phyloP scores from a whole-genome alignment of 2,113 vertebrate genomes.

The Nipponia nippon region DNA sequence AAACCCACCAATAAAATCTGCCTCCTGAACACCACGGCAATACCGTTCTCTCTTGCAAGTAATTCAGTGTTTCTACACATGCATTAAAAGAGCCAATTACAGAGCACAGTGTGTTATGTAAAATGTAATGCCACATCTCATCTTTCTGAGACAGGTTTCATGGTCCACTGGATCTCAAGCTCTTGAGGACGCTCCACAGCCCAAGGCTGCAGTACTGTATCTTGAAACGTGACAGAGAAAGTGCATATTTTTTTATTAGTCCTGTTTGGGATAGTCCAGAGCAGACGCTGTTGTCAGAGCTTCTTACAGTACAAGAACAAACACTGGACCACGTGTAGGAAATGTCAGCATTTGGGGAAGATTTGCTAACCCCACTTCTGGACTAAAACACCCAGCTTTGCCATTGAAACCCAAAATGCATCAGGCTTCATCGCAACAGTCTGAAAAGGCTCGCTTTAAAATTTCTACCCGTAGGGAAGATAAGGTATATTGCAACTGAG shows the following conservation, averaged over 20 bases:
- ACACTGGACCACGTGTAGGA: not conserved
- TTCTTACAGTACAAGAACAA: not conserved
- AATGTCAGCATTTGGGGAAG: not conserved
- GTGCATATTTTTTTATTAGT: not conserved
- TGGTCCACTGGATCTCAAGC: conserved; percentile 2
- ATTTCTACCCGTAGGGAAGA: not conserved
- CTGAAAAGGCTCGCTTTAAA: not conserved
- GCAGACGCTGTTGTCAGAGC: not conserved
- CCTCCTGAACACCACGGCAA: not conserved
- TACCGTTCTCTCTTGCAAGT: not conserved
- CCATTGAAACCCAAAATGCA: not conserved
- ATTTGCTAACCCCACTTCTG: not conserved
- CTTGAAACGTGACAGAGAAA: not conserved
- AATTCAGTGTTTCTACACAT: not conserved
- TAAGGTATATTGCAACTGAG: not conserved
- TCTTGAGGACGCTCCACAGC: not conserved
- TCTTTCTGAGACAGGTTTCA: conserved; percentile 13
- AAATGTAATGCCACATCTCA: not conserved
- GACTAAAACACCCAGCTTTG: not conserved
- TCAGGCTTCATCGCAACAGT: not conserved
- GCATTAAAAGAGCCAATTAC: not conserved
- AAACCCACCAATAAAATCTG: not conserved
- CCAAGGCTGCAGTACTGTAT: not conserved
- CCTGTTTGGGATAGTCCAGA: not conserved
- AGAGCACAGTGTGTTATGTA: conserved; percentile 8